These are phyloP conservation scores for Neosalanx taihuensis DNA, from an alignment of 2,797 vertebrate species.

Conservation along the genomic window DNA sequence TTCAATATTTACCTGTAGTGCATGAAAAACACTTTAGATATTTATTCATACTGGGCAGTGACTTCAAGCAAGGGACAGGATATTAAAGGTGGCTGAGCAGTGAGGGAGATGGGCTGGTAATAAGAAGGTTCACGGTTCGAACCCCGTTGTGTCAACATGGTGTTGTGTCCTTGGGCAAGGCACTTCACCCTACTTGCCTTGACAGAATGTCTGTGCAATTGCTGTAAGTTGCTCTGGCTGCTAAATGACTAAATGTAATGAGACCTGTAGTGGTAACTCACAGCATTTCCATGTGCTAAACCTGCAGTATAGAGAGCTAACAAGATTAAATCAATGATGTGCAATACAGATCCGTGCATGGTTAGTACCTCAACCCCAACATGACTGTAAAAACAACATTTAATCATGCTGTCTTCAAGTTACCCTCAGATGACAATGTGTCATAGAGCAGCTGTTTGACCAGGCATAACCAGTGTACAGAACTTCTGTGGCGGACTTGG, in stretches of 20 bases:
- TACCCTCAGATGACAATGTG: constrained; percentile 51
- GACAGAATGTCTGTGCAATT: too few relatives aligned
- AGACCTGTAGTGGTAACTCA: background rate
- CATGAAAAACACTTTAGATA: too few relatives aligned
- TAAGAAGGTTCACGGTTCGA: too few relatives aligned
- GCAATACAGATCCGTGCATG: constrained; percentile 33
- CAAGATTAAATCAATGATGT: constrained; percentile 27
- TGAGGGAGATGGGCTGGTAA: too few relatives aligned
- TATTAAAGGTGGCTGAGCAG: too few relatives aligned
- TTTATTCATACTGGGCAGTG: background rate
- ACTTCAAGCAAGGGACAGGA: background rate
- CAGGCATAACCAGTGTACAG: constrained; percentile 46
- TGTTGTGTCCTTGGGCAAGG: too few relatives aligned
- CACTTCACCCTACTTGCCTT: too few relatives aligned
- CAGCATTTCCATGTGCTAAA: constrained; percentile 45
- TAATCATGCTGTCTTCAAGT: constrained; percentile 46
- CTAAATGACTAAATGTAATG: too few relatives aligned
- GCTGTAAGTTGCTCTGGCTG: too few relatives aligned
- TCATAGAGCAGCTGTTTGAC: constrained; percentile 40
- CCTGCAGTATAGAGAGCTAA: constrained; percentile 34
- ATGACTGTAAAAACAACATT: constrained; percentile 12
- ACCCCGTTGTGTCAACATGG: too few relatives aligned
- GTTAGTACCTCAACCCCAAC: too few relatives aligned
- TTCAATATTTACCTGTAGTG: too few relatives aligned
- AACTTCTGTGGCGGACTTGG: background rate